A percentile compares a stretch with the other conserved stretches of the same genome.
Evolutionary conservation across 2,888 invertebrate species (phyloP).

Genomic region (Diogma glabrata): DNA sequence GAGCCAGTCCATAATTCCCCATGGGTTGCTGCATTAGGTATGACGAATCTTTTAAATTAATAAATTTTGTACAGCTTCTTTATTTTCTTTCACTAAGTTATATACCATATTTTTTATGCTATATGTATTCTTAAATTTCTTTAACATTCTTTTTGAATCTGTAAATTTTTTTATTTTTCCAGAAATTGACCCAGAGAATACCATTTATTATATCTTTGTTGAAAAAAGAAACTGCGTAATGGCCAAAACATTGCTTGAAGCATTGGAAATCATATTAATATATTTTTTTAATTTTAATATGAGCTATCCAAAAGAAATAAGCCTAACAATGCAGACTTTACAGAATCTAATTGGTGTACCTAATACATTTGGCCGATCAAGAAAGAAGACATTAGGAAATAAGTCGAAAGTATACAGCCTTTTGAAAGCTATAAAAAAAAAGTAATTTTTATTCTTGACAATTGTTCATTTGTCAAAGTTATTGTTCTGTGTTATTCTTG

Average conservation of each 20-base stretch:
- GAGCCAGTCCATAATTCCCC: neutral
- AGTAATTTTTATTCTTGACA: too few species aligned
- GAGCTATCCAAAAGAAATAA: constrained; percentile 2
- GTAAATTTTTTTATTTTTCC: neutral
- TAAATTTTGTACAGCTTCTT: too few species aligned
- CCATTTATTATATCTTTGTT: neutral
- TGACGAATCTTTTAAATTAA: too few species aligned
- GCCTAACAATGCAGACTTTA: neutral
- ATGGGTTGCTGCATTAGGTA: constrained; percentile 8
- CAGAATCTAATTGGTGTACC: constrained; percentile 3
- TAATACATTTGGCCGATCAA: constrained; percentile 2
- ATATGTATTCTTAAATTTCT: too few species aligned
- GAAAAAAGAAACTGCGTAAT: neutral
- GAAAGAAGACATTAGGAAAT: constrained; percentile 1
- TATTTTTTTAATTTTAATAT: constrained; percentile 8
- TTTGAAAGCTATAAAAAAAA: too few species aligned
- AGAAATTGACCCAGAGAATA: neutral
- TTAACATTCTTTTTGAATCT: too few species aligned
- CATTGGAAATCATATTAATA: neutral
- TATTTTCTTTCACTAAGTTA: too few species aligned
- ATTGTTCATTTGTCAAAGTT: too few species aligned
- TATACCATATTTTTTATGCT: too few species aligned
- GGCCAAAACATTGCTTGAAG: constrained; percentile 1
- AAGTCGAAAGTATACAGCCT: neutral
- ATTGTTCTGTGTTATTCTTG: too few species aligned